phyloP scores from a whole-genome alignment of 2,888 invertebrate species.

The Noctua comes region DNA sequence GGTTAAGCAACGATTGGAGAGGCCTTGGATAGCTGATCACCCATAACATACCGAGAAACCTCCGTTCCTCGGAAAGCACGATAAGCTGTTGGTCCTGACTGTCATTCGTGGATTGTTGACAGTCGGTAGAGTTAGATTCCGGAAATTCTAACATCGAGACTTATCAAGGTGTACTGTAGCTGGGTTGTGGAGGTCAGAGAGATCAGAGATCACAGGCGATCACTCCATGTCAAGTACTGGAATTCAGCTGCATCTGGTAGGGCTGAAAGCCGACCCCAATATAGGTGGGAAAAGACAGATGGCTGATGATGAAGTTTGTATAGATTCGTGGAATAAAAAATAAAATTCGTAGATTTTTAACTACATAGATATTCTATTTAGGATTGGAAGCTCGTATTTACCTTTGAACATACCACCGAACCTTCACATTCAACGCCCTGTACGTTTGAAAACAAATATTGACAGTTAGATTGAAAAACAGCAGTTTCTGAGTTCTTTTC shows the following conservation, averaged over 20 bases:
- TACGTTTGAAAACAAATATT: constrained; percentile 9
- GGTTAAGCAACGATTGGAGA: background rate
- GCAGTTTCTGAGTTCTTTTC: background rate
- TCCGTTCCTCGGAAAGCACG: background rate
- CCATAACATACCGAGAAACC: background rate
- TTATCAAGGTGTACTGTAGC: background rate
- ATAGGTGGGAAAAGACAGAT: background rate
- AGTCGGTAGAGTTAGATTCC: background rate
- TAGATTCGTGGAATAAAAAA: no score
- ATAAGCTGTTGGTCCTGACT: background rate
- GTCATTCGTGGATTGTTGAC: background rate
- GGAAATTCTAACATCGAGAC: background rate
- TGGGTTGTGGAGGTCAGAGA: background rate
- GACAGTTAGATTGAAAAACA: constrained; percentile 7
- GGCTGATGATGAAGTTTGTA: background rate
- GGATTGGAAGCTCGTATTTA: background rate
- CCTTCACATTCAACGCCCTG: background rate
- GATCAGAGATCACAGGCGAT: no score
- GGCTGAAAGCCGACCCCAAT: background rate
- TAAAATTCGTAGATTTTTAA: no score
- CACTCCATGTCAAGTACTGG: background rate
- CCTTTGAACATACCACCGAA: background rate
- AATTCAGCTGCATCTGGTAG: background rate
- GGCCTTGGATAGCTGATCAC: background rate
- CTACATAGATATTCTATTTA: background rate